A percentile compares a stretch with the other conserved stretches of the same genome.
Conservation (phyloP, 1,140 invertebrate genomes). For the Drosophila pachea region DNA sequence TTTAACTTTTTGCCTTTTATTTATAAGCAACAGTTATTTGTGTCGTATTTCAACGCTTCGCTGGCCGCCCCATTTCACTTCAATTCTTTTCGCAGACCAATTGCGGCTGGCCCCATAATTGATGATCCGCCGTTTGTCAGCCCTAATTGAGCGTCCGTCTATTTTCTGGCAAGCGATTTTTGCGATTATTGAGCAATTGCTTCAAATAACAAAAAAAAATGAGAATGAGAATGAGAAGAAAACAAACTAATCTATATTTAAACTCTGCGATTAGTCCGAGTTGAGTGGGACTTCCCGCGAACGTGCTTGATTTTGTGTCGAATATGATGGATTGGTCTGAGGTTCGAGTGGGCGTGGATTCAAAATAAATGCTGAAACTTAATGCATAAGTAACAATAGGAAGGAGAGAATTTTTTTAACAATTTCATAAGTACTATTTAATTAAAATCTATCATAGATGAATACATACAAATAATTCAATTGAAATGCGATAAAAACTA, state of each 20-base stretch:
- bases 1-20: conserved; percentile 47
- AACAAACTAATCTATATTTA: neutral
- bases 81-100: neutral
- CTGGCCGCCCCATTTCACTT: neutral
- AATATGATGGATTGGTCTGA: too few relatives aligned
- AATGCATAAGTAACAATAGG: too few relatives aligned
- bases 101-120: conserved; percentile 37
- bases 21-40: conserved; percentile 48
- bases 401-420: too few relatives aligned
- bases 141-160: conserved; percentile 33
- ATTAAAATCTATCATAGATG: too few relatives aligned
- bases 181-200: conserved; percentile 11
- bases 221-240: too few relatives aligned
- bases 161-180: conserved; percentile 40
- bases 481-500: too few relatives aligned
- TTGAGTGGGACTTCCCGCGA: too few relatives aligned
- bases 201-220: neutral
- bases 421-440: too few relatives aligned
- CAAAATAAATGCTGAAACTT: too few relatives aligned
- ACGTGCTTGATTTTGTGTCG: too few relatives aligned
- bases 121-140: conserved; percentile 56
- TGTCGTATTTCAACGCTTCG: conserved; percentile 47
- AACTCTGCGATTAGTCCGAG: neutral
- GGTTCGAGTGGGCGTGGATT: too few relatives aligned
- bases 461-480: too few relatives aligned